These are phyloP conservation scores for Proctacanthus coquilletti DNA, from an alignment of 1,140 invertebrate species.

Conservation along the genomic window DNA sequence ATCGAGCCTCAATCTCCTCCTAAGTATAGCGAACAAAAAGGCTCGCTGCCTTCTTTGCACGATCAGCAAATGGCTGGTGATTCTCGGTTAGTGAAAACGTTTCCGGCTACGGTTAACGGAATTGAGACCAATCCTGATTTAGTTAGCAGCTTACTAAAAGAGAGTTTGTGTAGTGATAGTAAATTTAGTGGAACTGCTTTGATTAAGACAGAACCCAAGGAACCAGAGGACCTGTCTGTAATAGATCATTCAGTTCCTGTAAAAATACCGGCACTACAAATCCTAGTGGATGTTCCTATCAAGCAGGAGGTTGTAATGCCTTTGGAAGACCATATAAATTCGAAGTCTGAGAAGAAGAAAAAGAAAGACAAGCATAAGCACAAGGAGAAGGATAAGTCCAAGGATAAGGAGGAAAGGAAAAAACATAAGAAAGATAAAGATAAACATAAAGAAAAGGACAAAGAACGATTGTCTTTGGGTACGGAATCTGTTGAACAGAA, in stretches of 20 bases:
- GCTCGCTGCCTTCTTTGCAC: slow-evolving; percentile 6
- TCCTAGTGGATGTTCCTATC: no score
- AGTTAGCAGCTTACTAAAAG: slow-evolving; percentile 25
- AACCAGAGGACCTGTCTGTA: background rate
- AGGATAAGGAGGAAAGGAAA: slow-evolving; percentile 38
- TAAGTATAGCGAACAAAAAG: slow-evolving; percentile 8
- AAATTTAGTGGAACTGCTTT: background rate
- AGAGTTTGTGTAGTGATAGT: slow-evolving; percentile 17
- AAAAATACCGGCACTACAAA: no score
- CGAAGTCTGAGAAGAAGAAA: slow-evolving; percentile 44
- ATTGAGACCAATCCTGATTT: slow-evolving; percentile 29
- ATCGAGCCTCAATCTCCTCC: slow-evolving; percentile 3
- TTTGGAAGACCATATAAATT: no score
- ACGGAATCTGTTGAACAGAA: slow-evolving; percentile 17
- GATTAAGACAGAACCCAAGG: background rate
- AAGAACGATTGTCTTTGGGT: slow-evolving; percentile 14
- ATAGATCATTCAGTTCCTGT: slow-evolving; percentile 2
- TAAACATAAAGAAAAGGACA: slow-evolving; percentile 36
- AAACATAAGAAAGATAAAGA: slow-evolving; percentile 46
- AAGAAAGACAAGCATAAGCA: slow-evolving; percentile 48
- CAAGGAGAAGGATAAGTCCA: slow-evolving; percentile 49
- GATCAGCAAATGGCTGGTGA: slow-evolving; percentile 5
- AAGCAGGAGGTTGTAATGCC: no score
- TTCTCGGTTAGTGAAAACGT: background rate
- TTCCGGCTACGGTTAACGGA: slow-evolving; percentile 12